These are phyloP conservation scores for Silurus lanzhouensis DNA, from an alignment of 2,797 vertebrate genomes.

Conservation along the genomic window DNA sequence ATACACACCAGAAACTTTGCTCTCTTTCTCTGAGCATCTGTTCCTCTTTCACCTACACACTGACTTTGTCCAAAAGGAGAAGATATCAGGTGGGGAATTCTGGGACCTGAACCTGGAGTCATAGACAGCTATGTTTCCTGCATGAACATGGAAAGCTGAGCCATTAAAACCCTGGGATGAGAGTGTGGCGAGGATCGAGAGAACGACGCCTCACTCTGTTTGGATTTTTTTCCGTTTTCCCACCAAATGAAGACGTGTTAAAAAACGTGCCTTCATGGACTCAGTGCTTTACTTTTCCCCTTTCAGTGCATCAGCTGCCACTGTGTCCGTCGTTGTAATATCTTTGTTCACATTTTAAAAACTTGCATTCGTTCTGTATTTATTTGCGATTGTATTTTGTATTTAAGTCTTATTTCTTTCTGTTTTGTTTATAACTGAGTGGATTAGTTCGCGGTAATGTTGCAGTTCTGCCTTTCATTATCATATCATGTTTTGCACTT, in stretches of 20 bases:
- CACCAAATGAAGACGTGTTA: neutral
- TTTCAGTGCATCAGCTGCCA: neutral
- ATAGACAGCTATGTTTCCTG: constrained; percentile 64
- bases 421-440: constrained; percentile 58
- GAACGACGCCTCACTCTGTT: neutral
- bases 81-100: constrained; percentile 37
- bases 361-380: constrained; percentile 53
- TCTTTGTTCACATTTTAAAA: neutral
- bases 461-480: constrained; percentile 41
- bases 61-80: constrained; percentile 22
- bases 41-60: constrained; percentile 21
- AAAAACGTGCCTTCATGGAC: constrained; percentile 43
- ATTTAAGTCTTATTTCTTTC: constrained; percentile 60
- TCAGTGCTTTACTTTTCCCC: constrained; percentile 16
- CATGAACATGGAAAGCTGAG: constrained; percentile 59
- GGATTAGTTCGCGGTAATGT: constrained; percentile 49
- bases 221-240: neutral
- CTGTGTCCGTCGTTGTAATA: constrained; percentile 2
- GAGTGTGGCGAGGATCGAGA: neutral
- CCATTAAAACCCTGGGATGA: constrained; percentile 56
- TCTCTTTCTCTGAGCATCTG: neutral
- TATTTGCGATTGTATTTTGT: constrained; percentile 49
- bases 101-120: constrained; percentile 51
- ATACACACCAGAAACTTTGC: constrained; percentile 43
- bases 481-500: constrained; percentile 45